Evolutionary conservation across 2,113 vertebrate species (phyloP).

Genomic region (Steatornis caripensis): DNA sequence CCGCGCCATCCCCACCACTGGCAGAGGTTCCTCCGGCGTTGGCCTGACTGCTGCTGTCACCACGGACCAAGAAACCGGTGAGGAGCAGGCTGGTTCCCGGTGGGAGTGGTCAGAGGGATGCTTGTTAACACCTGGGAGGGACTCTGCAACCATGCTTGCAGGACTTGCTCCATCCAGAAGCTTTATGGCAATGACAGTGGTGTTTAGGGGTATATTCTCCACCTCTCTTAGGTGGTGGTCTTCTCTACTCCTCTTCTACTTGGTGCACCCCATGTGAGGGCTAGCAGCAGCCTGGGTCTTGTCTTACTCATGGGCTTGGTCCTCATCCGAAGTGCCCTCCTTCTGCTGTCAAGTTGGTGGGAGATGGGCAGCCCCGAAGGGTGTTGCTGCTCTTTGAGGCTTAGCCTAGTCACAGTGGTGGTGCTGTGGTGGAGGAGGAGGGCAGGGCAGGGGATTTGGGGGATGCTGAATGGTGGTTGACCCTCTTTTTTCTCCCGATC

Average conservation of each 20-base stretch:
- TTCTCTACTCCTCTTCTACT: not conserved
- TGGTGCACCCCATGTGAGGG: not conserved
- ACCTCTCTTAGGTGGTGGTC: not conserved
- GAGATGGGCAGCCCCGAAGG: not conserved
- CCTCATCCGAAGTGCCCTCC: not conserved
- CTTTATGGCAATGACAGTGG: not conserved
- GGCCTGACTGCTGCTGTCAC: conserved; percentile 94
- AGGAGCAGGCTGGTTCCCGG: not conserved
- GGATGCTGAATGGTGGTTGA: rapidly evolving
- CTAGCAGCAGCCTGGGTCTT: not conserved
- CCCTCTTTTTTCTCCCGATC: not conserved
- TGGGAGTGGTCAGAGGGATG: not conserved
- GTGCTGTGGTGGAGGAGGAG: not conserved
- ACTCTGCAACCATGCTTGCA: not conserved
- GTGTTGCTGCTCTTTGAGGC: not conserved
- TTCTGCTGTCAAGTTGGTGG: not conserved
- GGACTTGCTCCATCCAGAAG: not conserved
- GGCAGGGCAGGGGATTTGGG: no score
- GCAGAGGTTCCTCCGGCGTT: conserved; percentile 94
- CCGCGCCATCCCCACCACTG: conserved; percentile 91
- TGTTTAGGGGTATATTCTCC: not conserved
- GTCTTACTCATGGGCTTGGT: not conserved
- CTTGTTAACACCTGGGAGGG: not conserved
- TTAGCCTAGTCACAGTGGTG: not conserved
- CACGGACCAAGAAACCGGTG: conserved; percentile 95